A percentile compares a stretch with the other conserved stretches of the same genome.
These are phyloP conservation scores for Aphrophora alni DNA, from an alignment of 2,888 invertebrate genomes.

Conservation along the genomic window DNA sequence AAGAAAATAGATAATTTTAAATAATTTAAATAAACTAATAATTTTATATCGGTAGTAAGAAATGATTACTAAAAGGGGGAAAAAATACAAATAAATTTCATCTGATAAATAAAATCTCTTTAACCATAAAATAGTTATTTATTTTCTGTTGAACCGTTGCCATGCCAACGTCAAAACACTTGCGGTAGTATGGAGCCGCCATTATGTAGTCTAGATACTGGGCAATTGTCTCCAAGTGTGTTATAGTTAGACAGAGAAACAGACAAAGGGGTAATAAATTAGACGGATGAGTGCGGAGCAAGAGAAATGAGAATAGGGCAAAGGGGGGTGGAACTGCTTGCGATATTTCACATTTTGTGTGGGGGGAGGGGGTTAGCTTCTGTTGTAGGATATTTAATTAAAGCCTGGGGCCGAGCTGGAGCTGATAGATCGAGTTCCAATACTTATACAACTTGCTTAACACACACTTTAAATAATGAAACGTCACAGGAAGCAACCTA, in stretches of 20 bases:
- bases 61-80: too few relatives aligned
- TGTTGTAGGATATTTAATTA: constrained; percentile 33
- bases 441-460: background rate
- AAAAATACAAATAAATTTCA: background rate
- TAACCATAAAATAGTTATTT: background rate
- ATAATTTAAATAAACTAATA: too few relatives aligned
- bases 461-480: background rate
- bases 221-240: background rate
- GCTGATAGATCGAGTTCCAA: constrained; percentile 29
- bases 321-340: constrained; percentile 6
- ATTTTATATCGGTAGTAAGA: too few relatives aligned
- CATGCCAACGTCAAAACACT: constrained; percentile 4
- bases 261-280: constrained; percentile 24
- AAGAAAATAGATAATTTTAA: too few relatives aligned
- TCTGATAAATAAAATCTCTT: background rate
- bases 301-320: constrained; percentile 9
- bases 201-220: background rate
- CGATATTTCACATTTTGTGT: constrained; percentile 23
- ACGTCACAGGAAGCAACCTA: background rate
- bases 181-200: background rate
- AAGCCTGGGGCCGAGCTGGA: constrained; percentile 19
- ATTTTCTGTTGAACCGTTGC: background rate
- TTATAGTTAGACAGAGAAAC: background rate
- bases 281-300: constrained; percentile 20
- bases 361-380: constrained; percentile 14